Evolutionary conservation across 1,140 invertebrate species (phyloP).

Genomic region (Zelostemma sp.): DNA sequence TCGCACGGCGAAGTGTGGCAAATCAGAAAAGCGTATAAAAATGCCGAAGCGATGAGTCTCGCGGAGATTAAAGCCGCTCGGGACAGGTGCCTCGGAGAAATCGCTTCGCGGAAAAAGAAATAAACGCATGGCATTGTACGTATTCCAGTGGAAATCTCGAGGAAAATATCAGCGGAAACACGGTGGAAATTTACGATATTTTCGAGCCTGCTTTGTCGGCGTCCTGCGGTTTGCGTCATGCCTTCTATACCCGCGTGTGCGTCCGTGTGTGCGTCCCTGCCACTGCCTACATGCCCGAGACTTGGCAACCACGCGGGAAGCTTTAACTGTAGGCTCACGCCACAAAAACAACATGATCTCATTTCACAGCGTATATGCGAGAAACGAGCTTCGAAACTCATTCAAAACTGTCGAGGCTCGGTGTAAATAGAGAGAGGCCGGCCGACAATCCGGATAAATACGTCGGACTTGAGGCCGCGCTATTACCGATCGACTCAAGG

Average conservation of each 20-base stretch:
- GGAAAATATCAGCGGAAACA: slow-evolving; percentile 49
- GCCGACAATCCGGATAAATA: slow-evolving; percentile 2
- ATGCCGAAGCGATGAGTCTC: slow-evolving; percentile 56
- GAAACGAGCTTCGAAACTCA: slow-evolving; percentile 51
- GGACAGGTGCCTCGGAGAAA: neutral
- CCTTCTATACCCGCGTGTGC: slow-evolving; percentile 28
- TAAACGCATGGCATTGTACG: slow-evolving; percentile 7
- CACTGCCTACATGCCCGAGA: slow-evolving; percentile 54
- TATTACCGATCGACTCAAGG: too few relatives aligned
- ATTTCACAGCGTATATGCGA: too few relatives aligned
- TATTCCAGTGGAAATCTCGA: neutral
- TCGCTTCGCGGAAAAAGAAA: neutral
- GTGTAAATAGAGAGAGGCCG: slow-evolving; percentile 16
- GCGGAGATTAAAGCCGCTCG: neutral
- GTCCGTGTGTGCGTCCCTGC: slow-evolving; percentile 20
- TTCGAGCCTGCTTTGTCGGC: slow-evolving; percentile 37
- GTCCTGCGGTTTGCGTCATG: slow-evolving; percentile 58
- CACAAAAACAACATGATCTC: slow-evolving; percentile 71
- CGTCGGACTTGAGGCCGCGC: too few relatives aligned
- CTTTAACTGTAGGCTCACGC: slow-evolving; percentile 70
- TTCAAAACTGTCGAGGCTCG: slow-evolving; percentile 34
- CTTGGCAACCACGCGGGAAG: slow-evolving; percentile 64
- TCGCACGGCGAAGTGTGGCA: neutral
- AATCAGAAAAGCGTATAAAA: slow-evolving; percentile 5
- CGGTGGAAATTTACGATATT: slow-evolving; percentile 63